Evolutionary conservation across 2,888 invertebrate genomes (phyloP), one percentile per base, ranked within the genome.

Genomic region (Idaea aversata): DNA sequence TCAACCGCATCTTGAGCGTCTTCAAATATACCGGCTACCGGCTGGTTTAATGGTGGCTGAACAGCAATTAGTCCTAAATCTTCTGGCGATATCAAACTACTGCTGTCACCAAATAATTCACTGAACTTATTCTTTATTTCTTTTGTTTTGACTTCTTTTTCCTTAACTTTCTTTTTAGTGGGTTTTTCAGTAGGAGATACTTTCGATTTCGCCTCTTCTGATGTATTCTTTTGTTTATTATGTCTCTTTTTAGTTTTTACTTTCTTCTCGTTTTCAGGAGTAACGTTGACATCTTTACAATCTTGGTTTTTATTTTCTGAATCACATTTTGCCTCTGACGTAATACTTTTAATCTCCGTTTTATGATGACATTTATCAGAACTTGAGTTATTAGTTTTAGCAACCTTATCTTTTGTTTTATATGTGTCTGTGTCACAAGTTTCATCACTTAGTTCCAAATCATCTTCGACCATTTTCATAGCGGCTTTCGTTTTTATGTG

Each of bases 361-460:
- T 25, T 10, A 25, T 16, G 34, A 25, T 25, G 34, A 59, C 4
- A 13, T 34, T 59, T 34, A 10, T 13, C 59, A 25, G 16, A 10
- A 25, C 38, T 34, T n/a, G 25, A 35, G 16, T 13, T 34, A 34
- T 64, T 60, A 61, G 5, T 62, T 64, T 57, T 59, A 59, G n/a
- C 25, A 62, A 35, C 13, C 34, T 65, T 62, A 61, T 57, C 47
- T 70, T 61, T 62, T 63, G 6, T 63, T 57, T 4, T 68, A 61
- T 61, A 82, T 82, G 36, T 70, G 70, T 79, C 79, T 47, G 47
- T 47, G 70, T 90, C 90, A 69, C 81, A 84, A 60, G 78, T 83
- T 69, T 90, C 91, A 68, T 93, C 92, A 76, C 91, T 93, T 67
- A 92, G 75, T 72, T 88, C 84, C 74, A 93, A 85, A 80, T 92